These are phyloP conservation scores for Pogonophryne albipinna DNA, from an alignment of 2,797 vertebrate species.

Conservation along the genomic window DNA sequence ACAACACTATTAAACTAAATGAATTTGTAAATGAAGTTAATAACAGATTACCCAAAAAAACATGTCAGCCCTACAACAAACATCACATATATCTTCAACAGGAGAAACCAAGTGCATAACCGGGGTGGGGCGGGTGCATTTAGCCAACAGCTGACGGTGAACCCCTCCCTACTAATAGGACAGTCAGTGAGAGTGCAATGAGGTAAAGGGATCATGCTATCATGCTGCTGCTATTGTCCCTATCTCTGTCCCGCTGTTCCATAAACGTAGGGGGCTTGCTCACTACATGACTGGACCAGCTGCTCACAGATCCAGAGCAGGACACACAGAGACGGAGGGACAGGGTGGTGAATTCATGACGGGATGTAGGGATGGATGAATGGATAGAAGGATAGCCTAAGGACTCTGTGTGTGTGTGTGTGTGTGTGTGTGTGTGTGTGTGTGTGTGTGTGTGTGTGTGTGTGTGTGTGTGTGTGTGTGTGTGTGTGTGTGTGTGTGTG, in stretches of 20 bases:
- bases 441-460: constrained; percentile 6
- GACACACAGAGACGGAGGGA: constrained; percentile 56
- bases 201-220: constrained; percentile 65
- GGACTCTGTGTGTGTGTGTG: constrained; percentile 16
- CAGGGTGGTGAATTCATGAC: constrained; percentile 50
- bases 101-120: constrained; percentile 35
- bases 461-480: background rate
- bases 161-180: constrained; percentile 48
- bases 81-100: background rate
- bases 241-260: constrained; percentile 51
- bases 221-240: constrained; percentile 74
- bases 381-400: constrained; percentile 42
- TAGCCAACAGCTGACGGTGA: constrained; percentile 62
- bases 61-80: background rate
- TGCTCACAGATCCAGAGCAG: constrained; percentile 68
- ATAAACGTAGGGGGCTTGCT: constrained; percentile 38
- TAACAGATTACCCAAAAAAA: background rate
- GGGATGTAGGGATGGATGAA: constrained; percentile 40
- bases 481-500: constrained; percentile 11
- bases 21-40: background rate
- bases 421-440: background rate
- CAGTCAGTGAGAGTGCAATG: constrained; percentile 60
- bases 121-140: constrained; percentile 25
- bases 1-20: background rate
- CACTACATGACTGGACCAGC: constrained; percentile 78